Evolutionary conservation across 2,113 vertebrate species (phyloP).

Genomic region (Rostratula benghalensis): DNA sequence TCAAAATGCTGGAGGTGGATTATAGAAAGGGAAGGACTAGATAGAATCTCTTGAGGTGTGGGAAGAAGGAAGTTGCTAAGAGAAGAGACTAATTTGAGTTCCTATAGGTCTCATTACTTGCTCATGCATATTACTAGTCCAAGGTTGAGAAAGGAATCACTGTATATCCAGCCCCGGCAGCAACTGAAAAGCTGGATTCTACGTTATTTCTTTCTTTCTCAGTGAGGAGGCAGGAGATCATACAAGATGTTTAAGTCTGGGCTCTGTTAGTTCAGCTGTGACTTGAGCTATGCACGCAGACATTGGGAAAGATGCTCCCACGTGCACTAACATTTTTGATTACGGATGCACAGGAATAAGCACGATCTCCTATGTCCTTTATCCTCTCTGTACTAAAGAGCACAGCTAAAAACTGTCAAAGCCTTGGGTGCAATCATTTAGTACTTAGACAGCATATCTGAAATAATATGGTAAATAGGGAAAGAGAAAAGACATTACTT

Average conservation of each 20-base stretch:
- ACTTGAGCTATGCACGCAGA: background rate
- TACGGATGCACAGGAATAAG: background rate
- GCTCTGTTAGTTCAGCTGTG: background rate
- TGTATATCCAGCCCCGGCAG: conserved; percentile 5
- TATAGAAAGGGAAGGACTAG: conserved; percentile 26
- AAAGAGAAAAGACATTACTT: background rate
- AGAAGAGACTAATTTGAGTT: conserved; percentile 48
- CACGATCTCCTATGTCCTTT: background rate
- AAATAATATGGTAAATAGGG: background rate
- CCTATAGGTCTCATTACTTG: conserved; percentile 51
- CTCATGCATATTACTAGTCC: conserved; percentile 44
- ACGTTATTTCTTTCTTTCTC: background rate
- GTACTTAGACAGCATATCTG: background rate
- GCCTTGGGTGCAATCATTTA: background rate
- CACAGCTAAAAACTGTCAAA: background rate
- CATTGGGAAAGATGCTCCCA: background rate
- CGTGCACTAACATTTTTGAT: background rate
- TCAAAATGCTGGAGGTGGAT: conserved; percentile 35
- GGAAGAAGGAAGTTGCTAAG: conserved; percentile 62
- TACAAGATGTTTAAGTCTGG: background rate
- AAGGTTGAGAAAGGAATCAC: conserved; percentile 7
- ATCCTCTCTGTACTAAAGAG: background rate
- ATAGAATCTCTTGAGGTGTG: conserved; percentile 20
- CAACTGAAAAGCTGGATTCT: background rate
- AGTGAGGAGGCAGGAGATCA: background rate